phyloP scores from a whole-genome alignment of 2,888 invertebrate species.

The Lasius fuliginosus region DNA sequence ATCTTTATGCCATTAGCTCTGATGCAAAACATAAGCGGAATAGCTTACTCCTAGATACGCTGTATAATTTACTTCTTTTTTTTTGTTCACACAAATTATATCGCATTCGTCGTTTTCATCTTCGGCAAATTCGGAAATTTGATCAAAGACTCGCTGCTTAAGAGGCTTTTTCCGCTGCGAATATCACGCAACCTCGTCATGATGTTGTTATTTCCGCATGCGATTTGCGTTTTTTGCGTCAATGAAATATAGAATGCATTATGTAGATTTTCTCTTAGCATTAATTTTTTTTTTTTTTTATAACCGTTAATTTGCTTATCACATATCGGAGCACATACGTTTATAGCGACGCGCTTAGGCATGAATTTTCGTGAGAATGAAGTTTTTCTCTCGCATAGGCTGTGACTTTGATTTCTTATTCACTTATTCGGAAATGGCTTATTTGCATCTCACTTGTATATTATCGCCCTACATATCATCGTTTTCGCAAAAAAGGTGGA shows the following conservation, averaged over 20 bases:
- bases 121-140: neutral
- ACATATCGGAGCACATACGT: neutral
- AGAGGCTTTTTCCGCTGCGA: conserved; percentile 4
- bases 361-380: conserved; percentile 36
- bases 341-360: conserved; percentile 22
- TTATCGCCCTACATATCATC: conserved; percentile 19
- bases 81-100: neutral
- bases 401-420: conserved; percentile 30
- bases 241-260: neutral
- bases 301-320: conserved; percentile 1
- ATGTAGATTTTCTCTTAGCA: conserved; percentile 3
- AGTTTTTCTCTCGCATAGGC: conserved; percentile 1
- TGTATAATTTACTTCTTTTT: neutral
- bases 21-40: neutral
- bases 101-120: conserved; percentile 4
- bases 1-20: conserved; percentile 19
- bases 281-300: conserved; percentile 19
- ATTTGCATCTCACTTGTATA: conserved; percentile 2
- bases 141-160: conserved; percentile 25
- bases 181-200: neutral
- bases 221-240: conserved; percentile 1
- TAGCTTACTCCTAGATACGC: conserved; percentile 14
- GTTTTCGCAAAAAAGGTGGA: neutral
- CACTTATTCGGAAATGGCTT: conserved; percentile 11
- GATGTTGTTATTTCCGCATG: conserved; percentile 34